phyloP scores from a whole-genome alignment of 2,797 vertebrate genomes.

The Poeciliopsis presidionis region DNA sequence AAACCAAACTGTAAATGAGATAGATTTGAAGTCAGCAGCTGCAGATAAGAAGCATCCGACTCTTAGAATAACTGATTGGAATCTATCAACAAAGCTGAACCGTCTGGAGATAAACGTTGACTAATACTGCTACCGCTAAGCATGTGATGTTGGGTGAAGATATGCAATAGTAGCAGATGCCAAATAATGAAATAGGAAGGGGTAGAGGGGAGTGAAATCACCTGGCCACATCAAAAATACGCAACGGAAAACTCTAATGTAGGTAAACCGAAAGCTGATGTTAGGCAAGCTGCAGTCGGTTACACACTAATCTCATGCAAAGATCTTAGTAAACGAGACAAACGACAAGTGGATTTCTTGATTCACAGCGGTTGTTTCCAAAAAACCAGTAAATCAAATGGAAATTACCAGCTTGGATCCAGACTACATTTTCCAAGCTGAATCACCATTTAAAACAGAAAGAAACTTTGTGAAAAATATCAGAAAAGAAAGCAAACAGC shows the following conservation, averaged over 20 bases:
- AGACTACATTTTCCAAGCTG: neutral
- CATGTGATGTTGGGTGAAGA: conserved; percentile 8
- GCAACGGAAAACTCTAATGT: neutral
- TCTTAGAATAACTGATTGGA: conserved; percentile 46
- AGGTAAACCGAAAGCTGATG: conserved; percentile 7
- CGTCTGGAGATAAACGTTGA: conserved; percentile 27
- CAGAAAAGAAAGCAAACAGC: neutral
- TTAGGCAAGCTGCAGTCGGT: neutral
- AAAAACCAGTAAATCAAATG: neutral
- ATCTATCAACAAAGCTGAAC: conserved; percentile 33
- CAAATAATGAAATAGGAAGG: conserved; percentile 7
- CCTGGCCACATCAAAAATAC: conserved; percentile 27
- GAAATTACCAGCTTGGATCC: neutral
- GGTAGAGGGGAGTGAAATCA: conserved; percentile 6
- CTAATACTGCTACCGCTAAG: conserved; percentile 10
- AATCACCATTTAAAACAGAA: neutral
- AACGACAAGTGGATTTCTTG: neutral
- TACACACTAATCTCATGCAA: neutral
- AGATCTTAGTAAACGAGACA: neutral
- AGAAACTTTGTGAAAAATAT: neutral
- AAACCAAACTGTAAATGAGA: conserved; percentile 26
- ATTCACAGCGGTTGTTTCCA: neutral
- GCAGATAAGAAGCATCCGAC: conserved; percentile 38
- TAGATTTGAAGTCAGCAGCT: conserved; percentile 21
- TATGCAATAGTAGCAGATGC: neutral